Base-by-base conservation (phyloP, 2,888 invertebrate genomes). In the Drosophila demipolita region DNA sequence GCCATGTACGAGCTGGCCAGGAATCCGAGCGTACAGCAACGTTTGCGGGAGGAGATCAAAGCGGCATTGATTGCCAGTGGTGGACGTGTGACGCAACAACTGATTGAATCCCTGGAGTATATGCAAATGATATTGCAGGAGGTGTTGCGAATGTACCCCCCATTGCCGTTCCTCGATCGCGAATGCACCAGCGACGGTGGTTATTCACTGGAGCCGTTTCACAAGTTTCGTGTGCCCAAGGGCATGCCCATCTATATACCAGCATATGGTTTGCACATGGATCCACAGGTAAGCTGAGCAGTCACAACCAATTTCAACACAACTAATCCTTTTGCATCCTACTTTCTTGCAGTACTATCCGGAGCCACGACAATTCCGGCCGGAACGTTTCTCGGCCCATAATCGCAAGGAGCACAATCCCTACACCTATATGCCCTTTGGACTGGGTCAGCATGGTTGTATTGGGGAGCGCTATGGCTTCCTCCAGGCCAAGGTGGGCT, bases 1-100 rank as follows among this genome's bases (percentile, higher is more conserved):
- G 93, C 92, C 33, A 87, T 94, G 54, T 93, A 93, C 73, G 93
- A 94, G 71, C 75, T 94, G 50, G 93, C 94, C 1, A 90, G 91
- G 49, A 87, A 93, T 73, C 91, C 91, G 0, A 91, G 93, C 8
- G 73, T 94, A 0, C 94, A 94, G 73, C 89, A 91, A 4, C 91
- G 91, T 48, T 71, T 94, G 26, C 89, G 93, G 5, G 75, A 91
- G 11, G 94, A 94, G 80, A 93, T 94, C 32, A 91, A 91, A 2
- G 73, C 87, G 2, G 91, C 92, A 0, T 73, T 93, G 17, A 73
- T 81, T 5, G 82, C 87, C n/a, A 89, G 92, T 60, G 90, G 88
- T 0, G 93, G 93, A 0, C 84, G 90, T 49, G 69, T 94, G 0
- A 93, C 92, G 1, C 93, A 93, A 61, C 87, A 93, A 23, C 74